These are phyloP conservation scores for Lethocerus indicus DNA, from an alignment of 1,140 invertebrate species.

Conservation along the genomic window DNA sequence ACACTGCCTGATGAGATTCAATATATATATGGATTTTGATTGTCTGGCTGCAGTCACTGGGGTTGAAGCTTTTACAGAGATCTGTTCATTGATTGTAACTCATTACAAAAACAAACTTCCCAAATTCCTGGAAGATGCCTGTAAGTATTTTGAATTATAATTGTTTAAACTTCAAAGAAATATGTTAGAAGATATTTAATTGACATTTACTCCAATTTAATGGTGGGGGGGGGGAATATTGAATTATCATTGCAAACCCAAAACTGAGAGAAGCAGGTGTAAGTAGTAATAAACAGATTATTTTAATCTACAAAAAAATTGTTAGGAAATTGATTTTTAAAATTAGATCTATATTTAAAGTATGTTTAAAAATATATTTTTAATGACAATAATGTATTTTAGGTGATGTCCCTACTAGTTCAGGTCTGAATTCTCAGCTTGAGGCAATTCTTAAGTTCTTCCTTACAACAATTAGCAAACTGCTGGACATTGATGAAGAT, in stretches of 20 bases:
- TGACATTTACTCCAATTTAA: too few relatives aligned
- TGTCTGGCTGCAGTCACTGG: conserved; percentile 6
- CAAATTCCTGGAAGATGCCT: conserved; percentile 13
- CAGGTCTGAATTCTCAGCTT: conserved; percentile 5
- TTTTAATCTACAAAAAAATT: too few relatives aligned
- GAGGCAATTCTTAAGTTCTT: conserved; percentile 5
- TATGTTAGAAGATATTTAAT: not conserved
- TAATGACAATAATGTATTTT: too few relatives aligned
- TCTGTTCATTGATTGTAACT: conserved; percentile 13
- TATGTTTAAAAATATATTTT: too few relatives aligned
- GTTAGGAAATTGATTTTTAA: too few relatives aligned
- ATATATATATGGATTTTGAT: conserved; percentile 15
- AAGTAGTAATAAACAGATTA: too few relatives aligned
- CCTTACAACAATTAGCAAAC: conserved; percentile 7
- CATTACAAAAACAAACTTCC: conserved; percentile 12
- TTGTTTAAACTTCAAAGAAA: not conserved
- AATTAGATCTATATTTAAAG: too few relatives aligned
- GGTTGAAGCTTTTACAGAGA: conserved; percentile 17
- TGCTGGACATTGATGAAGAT: conserved; percentile 12
- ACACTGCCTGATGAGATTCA: conserved; percentile 10
- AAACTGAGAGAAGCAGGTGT: too few relatives aligned
- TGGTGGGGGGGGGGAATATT: too few relatives aligned
- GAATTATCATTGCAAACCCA: too few relatives aligned
- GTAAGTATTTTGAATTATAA: conserved; percentile 6
- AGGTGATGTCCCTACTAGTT: not conserved